Evolutionary conservation across 1,140 invertebrate genomes (phyloP), one percentile per base, ranked within the genome.

Genomic region (Papilio aristodemus): DNA sequence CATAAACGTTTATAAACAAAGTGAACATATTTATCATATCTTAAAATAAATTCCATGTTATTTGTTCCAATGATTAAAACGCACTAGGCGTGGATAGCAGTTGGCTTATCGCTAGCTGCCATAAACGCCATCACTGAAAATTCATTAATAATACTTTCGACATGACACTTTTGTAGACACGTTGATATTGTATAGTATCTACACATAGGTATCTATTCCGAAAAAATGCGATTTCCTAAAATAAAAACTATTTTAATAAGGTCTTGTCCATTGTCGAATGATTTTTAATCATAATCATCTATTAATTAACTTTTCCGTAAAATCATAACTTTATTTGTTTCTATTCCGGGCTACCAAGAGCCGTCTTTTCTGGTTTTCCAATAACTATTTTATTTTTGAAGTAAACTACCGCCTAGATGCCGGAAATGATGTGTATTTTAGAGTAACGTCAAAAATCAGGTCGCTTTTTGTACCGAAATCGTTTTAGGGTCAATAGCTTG

Each of bases 391-490:
- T 3, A 10, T 17, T 7, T 43, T 43, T 43, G n/a, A 22, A 4
- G 3, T 25, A 54, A 54, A 54, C 19, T 22, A 22, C 19, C 22
- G 0, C 22, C 46, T 11, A 22, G 19, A 3, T 54, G 9, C 43
- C 43, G 43, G 7, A 11, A 25, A 10, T 19, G 19, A 50, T 54
- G 11, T 54, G 17, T 54, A 22, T 50, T 50, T 54, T 32, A 32
- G 27, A 22, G 17, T 54, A 10, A 54, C 19, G 46, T 54, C 46
- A 54, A 54, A 19, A 54, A 22, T 54, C 46, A 54, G 46, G 19
- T 54, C 46, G 46, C 19, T 54, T 54, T 54, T 54, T 54, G 46
- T 22, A 54, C 46, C 19, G 22, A 54, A 54, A 54, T 54, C 46
- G 46, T 54, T 54, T 25, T 13, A 54, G 19, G 46, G 46, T 54